Base-by-base conservation (phyloP, 2,113 vertebrate species). In the Trinectes maculatus region DNA sequence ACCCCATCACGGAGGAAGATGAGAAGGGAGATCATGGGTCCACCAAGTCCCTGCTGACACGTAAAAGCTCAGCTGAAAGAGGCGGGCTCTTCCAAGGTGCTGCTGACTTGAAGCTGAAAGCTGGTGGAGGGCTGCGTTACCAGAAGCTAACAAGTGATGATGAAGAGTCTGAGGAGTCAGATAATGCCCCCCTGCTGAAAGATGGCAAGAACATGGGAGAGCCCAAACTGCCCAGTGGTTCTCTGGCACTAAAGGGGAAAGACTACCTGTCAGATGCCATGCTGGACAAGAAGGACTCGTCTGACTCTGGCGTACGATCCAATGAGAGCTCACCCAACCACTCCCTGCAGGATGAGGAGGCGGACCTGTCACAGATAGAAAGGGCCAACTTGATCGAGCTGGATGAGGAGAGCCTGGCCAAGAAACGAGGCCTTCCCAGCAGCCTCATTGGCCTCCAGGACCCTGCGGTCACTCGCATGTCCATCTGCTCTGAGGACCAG, bases 401-500 rank as follows among this genome's bases (percentile, higher is more conserved):
- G 44, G 95, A 97, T 10, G 95, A 95, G 4, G 94, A 95, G 5
- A 64, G 88, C 75, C 83, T 74, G 26, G 87, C 87, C 33, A 88
- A 87, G 26, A 94, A 94, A 61, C 87, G 90, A 21, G 94, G 94
- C 8, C 60, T 89, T 56, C 96, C 96, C 0, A 94, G 91, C 63
- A 95, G 95, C 80, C 83, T 97, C 77, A 96, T 95, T 3, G 95
- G 95, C 64, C 95, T 96, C 57, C 96, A 95, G 60, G 96, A 98
- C 39, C 91, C 95, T 0, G n/a, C 88, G 0, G 78, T 95, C 1
- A 92, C 92, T 5, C 96, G 98, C 19, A 99, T 99, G 98, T 99
- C 98, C 54, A 98, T 99, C 85, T 98, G 98, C 85, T 98, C 97
- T 0, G 98, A 98, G 87, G 96, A 97, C 85, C 96, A 98, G 74